Percentiles rank a stretch among this genome's conserved stretches.
These are phyloP conservation scores for Coryphaenoides rupestris DNA, from an alignment of 2,113 vertebrate genomes.

Conservation along the genomic window DNA sequence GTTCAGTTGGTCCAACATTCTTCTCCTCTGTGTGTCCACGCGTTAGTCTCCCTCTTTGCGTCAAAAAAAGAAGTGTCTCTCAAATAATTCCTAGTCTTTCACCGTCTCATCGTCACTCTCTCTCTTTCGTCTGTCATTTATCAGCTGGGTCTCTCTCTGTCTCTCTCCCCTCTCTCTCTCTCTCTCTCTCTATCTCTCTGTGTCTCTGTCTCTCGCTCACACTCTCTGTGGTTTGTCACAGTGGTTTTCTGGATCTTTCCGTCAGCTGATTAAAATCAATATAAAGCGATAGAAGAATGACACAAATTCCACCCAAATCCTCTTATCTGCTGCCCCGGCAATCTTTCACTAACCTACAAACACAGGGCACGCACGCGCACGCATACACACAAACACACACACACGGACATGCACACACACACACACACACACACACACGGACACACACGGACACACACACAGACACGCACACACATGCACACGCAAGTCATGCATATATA, in stretches of 20 bases:
- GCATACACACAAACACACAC: slow-evolving; percentile 14
- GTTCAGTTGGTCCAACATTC: no score
- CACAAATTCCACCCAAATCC: slow-evolving; percentile 73
- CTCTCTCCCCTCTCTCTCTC: background rate
- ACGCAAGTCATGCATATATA: background rate
- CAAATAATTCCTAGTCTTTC: slow-evolving; percentile 5
- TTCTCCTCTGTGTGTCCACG: background rate
- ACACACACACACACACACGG: background rate
- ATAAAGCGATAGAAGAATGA: slow-evolving; percentile 69
- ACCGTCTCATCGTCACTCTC: background rate
- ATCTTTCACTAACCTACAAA: slow-evolving; percentile 72
- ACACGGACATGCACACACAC: slow-evolving; percentile 20
- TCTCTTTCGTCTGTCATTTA: background rate
- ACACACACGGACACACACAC: background rate
- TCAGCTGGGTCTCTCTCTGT: background rate
- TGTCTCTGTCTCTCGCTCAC: background rate
- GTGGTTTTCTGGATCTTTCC: slow-evolving; percentile 33
- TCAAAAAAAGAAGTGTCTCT: background rate
- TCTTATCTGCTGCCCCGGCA: slow-evolving; percentile 65
- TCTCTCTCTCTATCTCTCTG: no score
- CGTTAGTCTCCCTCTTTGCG: background rate
- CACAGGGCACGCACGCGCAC: slow-evolving; percentile 11
- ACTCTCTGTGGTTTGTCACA: slow-evolving; percentile 4
- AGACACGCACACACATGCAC: background rate
- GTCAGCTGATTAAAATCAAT: slow-evolving; percentile 71